Evolutionary conservation across 2,113 vertebrate species (phyloP).

Genomic region (Plecturocebus donacophilus): DNA sequence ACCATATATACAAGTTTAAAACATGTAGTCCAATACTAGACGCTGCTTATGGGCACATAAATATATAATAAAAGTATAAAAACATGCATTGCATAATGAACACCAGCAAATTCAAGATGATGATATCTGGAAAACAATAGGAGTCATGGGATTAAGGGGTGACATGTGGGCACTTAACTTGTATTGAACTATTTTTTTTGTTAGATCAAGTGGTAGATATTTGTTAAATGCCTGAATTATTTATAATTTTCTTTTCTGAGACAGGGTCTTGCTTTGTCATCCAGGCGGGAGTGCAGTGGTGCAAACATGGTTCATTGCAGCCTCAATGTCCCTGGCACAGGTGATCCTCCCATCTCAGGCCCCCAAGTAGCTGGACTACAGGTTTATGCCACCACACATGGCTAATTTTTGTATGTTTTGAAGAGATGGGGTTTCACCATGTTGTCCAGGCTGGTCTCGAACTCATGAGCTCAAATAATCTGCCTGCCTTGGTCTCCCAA

Average conservation of each 20-base stretch:
- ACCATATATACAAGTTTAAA: neutral
- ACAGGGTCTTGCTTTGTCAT: too few species aligned
- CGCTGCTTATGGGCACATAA: neutral
- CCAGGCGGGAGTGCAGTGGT: too few species aligned
- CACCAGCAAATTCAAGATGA: neutral
- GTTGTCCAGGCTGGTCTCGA: too few species aligned
- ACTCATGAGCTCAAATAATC: too few species aligned
- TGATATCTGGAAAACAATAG: neutral
- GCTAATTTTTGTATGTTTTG: too few species aligned
- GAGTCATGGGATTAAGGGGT: neutral
- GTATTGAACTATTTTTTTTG: neutral
- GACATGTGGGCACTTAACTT: neutral
- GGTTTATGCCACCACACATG: too few species aligned
- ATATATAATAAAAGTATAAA: neutral
- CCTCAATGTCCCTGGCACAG: too few species aligned
- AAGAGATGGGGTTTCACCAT: too few species aligned
- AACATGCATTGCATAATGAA: neutral
- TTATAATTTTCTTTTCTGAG: neutral
- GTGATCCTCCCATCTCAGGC: too few species aligned
- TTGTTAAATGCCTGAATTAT: neutral
- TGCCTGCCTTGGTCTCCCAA: too few species aligned
- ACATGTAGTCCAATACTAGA: neutral
- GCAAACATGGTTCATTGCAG: too few species aligned
- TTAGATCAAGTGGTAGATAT: neutral
- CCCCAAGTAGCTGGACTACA: too few species aligned